Conservation (phyloP, 2,113 vertebrate genomes). For the Erythrocercus mccallii region DNA sequence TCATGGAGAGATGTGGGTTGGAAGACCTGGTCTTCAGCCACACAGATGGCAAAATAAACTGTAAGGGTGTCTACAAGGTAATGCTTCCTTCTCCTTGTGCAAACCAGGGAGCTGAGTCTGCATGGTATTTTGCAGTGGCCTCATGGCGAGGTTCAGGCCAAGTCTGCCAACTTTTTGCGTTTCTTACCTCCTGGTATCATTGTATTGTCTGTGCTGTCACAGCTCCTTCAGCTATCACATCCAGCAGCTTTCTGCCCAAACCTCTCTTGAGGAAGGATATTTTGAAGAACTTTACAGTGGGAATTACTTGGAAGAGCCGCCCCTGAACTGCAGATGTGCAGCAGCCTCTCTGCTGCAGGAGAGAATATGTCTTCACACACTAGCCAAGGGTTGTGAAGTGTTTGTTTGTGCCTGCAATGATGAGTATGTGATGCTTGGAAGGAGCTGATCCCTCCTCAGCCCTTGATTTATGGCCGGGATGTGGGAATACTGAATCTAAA, state of each 20-base stretch:
- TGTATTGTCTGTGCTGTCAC: accelerated
- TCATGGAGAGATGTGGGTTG: neutral
- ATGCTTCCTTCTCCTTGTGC: neutral
- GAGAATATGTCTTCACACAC: neutral
- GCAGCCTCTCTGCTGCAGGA: neutral
- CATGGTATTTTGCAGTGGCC: neutral
- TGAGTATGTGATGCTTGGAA: neutral
- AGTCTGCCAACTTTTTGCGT: neutral
- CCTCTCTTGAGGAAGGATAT: neutral
- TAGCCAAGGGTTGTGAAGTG: neutral
- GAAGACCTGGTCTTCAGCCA: neutral
- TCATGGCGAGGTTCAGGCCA: neutral
- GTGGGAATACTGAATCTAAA: neutral
- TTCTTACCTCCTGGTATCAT: neutral
- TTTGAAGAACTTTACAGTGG: neutral
- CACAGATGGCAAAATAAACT: neutral
- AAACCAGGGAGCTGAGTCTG: neutral
- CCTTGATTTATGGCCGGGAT: neutral
- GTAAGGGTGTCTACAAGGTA: neutral
- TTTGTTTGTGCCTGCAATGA: neutral
- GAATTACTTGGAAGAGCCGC: neutral
- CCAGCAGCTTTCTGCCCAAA: neutral
- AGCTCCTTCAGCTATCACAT: neutral
- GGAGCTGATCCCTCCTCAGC: neutral
- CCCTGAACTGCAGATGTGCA: neutral